Conservation (phyloP, 2,888 invertebrate genomes). For the Tupiocoris notatus region DNA sequence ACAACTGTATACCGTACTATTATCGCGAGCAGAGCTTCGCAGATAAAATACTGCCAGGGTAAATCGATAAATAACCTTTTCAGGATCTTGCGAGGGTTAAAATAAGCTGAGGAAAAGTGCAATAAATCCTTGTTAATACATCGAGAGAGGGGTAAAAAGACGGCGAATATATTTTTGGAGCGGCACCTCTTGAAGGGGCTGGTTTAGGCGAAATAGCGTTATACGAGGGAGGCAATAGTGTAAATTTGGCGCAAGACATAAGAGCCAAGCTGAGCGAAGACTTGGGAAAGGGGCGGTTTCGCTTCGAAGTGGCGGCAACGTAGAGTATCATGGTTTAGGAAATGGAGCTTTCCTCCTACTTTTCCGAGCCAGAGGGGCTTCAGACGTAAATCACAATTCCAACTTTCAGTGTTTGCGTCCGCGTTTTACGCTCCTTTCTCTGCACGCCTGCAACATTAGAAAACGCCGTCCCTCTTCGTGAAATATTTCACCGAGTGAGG, state of each 20-base stretch:
- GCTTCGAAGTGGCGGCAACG: constrained; percentile 5
- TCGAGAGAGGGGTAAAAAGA: constrained; percentile 15
- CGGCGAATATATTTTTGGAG: constrained; percentile 33
- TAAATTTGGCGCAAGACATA: constrained; percentile 40
- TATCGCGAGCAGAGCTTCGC: not conserved
- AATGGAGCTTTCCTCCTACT: constrained; percentile 35
- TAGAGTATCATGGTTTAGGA: constrained; percentile 36
- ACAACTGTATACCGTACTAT: not conserved
- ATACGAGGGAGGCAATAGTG: constrained; percentile 36
- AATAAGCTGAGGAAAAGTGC: constrained; percentile 14
- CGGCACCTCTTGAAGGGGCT: constrained; percentile 2
- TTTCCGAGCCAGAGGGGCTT: constrained; percentile 25
- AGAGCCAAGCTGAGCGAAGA: constrained; percentile 5
- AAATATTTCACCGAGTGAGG: constrained; percentile 25
- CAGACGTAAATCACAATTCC: constrained; percentile 37
- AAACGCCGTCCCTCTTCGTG: constrained; percentile 20
- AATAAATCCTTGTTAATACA: constrained; percentile 35
- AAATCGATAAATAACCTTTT: not conserved
- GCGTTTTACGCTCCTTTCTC: constrained; percentile 18
- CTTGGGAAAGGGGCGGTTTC: not conserved
- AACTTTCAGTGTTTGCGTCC: constrained; percentile 28
- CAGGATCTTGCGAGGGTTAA: not conserved
- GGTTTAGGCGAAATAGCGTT: constrained; percentile 26
- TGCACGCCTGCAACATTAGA: constrained; percentile 37
- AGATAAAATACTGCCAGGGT: not conserved